phyloP scores from a whole-genome alignment of 2,113 vertebrate species.

The Corynorhinus townsendii region DNA sequence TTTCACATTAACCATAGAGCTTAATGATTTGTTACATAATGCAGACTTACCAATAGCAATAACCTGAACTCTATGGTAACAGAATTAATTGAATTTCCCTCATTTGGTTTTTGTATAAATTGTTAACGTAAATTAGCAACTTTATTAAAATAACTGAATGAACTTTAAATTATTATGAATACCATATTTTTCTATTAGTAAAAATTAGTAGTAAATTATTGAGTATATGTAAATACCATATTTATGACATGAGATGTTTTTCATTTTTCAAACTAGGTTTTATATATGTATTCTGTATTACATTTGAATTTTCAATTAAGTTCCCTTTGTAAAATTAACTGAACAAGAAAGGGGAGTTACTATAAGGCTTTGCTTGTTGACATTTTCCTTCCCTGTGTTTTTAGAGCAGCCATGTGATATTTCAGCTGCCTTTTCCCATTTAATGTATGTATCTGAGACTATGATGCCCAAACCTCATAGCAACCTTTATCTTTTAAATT shows the following conservation, averaged over 20 bases:
- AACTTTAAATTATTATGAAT: conserved; percentile 12
- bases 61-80: conserved; percentile 32
- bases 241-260: conserved; percentile 29
- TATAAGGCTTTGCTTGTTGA: background rate
- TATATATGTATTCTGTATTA: conserved; percentile 17
- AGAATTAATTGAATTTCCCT: background rate
- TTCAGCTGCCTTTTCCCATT: background rate
- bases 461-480: background rate
- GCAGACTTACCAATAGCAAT: background rate
- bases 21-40: conserved; percentile 28
- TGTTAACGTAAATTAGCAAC: conserved; percentile 35
- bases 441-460: background rate
- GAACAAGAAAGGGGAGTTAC: conserved; percentile 27
- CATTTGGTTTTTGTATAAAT: conserved; percentile 31
- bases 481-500: background rate
- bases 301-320: conserved; percentile 39
- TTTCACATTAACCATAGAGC: conserved; percentile 10
- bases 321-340: conserved; percentile 41
- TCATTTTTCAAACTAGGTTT: conserved; percentile 25
- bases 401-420: background rate
- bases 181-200: conserved; percentile 23
- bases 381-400: background rate
- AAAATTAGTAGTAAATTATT: conserved; percentile 1
- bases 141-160: conserved; percentile 29
- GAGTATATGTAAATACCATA: conserved; percentile 9